Evolutionary conservation across 2,113 vertebrate genomes (phyloP).

Genomic region (Connochaetes taurinus): DNA sequence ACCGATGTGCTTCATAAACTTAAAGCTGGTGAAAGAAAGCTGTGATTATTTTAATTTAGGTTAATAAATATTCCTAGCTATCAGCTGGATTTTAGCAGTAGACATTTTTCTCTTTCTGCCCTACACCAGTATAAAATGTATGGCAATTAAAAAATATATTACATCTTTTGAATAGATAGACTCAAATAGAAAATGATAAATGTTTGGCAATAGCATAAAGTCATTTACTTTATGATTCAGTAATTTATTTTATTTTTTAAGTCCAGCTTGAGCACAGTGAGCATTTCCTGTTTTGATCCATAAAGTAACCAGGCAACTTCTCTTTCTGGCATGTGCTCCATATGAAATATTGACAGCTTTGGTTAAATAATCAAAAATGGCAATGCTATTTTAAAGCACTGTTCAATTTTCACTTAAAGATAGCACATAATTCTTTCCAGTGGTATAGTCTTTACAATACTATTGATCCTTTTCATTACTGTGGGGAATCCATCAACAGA

Average conservation of each 20-base stretch:
- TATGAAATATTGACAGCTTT: slow-evolving; percentile 78
- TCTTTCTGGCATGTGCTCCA: slow-evolving; percentile 59
- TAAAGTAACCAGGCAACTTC: slow-evolving; percentile 54
- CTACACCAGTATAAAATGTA: slow-evolving; percentile 43
- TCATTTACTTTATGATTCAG: slow-evolving; percentile 65
- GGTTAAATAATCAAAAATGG: slow-evolving; percentile 84
- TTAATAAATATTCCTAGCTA: slow-evolving; percentile 34
- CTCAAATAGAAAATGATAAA: slow-evolving; percentile 67
- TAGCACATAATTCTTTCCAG: slow-evolving; percentile 78
- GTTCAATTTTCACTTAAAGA: slow-evolving; percentile 85
- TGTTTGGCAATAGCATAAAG: slow-evolving; percentile 52
- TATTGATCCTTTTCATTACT: slow-evolving; percentile 81
- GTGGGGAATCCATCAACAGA: slow-evolving; percentile 76
- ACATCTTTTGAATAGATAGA: slow-evolving; percentile 40
- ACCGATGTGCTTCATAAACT: slow-evolving; percentile 24
- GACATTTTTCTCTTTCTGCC: slow-evolving; percentile 47
- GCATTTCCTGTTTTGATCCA: slow-evolving; percentile 60
- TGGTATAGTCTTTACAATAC: slow-evolving; percentile 75
- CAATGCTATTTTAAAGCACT: slow-evolving; percentile 77
- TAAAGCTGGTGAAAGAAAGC: slow-evolving; percentile 28
- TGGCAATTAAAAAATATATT: slow-evolving; percentile 22
- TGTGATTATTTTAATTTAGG: slow-evolving; percentile 34
- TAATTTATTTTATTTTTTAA: slow-evolving; percentile 44
- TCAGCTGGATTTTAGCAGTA: slow-evolving; percentile 35
- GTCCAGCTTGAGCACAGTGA: slow-evolving; percentile 17